phyloP scores from a whole-genome alignment of 2,888 invertebrate genomes.

The Callimorpha dominula region DNA sequence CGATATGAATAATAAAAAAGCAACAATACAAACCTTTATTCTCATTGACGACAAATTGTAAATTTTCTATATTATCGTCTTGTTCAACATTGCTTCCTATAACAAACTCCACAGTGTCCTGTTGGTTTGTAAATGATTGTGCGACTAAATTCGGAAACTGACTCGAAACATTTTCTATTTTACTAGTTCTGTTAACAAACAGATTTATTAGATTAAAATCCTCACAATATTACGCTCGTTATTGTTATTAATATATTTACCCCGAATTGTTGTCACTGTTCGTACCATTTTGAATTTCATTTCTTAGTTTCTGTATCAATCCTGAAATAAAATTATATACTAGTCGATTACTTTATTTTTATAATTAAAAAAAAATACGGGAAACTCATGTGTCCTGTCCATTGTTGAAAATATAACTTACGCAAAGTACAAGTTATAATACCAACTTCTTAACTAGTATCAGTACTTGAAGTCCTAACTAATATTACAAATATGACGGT shows the following conservation, averaged over 20 bases:
- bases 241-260: constrained; percentile 32
- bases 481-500: too few relatives aligned
- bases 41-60: constrained; percentile 26
- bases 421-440: too few relatives aligned
- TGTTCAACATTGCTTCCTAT: constrained; percentile 32
- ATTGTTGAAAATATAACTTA: too few relatives aligned
- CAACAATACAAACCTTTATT: constrained; percentile 16
- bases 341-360: neutral
- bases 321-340: constrained; percentile 57
- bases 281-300: constrained; percentile 53
- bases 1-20: neutral
- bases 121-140: constrained; percentile 30
- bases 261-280: constrained; percentile 34
- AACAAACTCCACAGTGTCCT: constrained; percentile 41
- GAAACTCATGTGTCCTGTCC: too few relatives aligned
- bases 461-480: too few relatives aligned
- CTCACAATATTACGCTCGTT: neutral
- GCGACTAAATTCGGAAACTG: constrained; percentile 30
- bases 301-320: constrained; percentile 68
- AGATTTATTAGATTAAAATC: neutral
- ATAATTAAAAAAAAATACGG: too few relatives aligned
- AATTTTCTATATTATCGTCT: constrained; percentile 24
- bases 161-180: constrained; percentile 30
- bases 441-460: too few relatives aligned
- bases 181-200: constrained; percentile 30